Percentiles rank a stretch among this genome's conserved stretches.
phyloP scores from a whole-genome alignment of 2,888 invertebrate species.

The Plagodis pulveraria region DNA sequence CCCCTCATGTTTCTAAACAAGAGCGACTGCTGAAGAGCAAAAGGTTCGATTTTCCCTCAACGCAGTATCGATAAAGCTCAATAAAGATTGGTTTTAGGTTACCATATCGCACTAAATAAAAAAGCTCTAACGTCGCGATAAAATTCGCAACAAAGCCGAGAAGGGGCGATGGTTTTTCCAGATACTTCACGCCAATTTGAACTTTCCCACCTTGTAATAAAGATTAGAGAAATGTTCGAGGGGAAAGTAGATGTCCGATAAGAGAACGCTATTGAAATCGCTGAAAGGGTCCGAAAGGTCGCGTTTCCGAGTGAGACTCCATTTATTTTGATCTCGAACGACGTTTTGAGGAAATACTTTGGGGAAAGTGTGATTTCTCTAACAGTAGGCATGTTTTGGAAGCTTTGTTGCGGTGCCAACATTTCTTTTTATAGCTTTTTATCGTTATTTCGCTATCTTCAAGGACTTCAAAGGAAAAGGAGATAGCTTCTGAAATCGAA shows the following conservation, averaged over 20 bases:
- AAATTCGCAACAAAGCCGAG: slow-evolving; percentile 65
- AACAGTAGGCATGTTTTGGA: slow-evolving; percentile 16
- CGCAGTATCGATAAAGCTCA: slow-evolving; percentile 17
- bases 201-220: slow-evolving; percentile 46
- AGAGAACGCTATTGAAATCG: slow-evolving; percentile 60
- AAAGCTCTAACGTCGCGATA: slow-evolving; percentile 64
- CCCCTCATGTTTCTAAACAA: slow-evolving; percentile 23
- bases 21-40: fast-evolving
- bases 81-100: slow-evolving; percentile 32
- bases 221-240: slow-evolving; percentile 33
- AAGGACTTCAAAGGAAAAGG: not conserved
- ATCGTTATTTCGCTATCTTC: not conserved
- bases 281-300: slow-evolving; percentile 54
- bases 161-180: slow-evolving; percentile 46
- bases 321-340: slow-evolving; percentile 62
- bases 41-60: slow-evolving; percentile 26
- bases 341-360: slow-evolving; percentile 46
- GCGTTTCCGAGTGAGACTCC: slow-evolving; percentile 45
- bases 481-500: too few relatives aligned
- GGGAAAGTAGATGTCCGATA: slow-evolving; percentile 44
- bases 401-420: slow-evolving; percentile 10
- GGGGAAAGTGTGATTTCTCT: slow-evolving; percentile 41
- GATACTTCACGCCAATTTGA: slow-evolving; percentile 44
- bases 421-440: slow-evolving; percentile 5
- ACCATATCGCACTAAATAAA: slow-evolving; percentile 59